A percentile compares a stretch with the other conserved stretches of the same genome.
phyloP scores from a whole-genome alignment of 2,888 invertebrate genomes.

The Crossocerus cetratus region DNA sequence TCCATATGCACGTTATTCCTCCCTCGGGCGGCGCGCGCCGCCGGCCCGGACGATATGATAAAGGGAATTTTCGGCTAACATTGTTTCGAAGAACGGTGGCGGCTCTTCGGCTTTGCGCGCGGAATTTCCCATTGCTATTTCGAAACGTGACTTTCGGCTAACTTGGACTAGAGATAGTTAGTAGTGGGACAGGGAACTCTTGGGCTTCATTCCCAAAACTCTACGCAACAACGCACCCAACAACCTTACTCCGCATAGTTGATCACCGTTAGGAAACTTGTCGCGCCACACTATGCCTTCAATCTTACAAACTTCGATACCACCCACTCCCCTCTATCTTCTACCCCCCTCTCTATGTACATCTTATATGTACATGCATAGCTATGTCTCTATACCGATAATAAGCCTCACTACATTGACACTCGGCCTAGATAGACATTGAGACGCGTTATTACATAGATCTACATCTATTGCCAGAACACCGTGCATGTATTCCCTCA shows the following conservation, averaged over 20 bases:
- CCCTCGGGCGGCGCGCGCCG: no score
- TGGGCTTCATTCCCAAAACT: conserved; percentile 34
- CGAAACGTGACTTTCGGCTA: conserved; percentile 36
- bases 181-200: conserved; percentile 49
- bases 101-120: no score
- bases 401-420: no score
- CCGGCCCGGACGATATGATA: no score
- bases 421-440: no score
- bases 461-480: no score
- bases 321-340: conserved; percentile 21
- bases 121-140: neutral
- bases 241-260: conserved; percentile 59
- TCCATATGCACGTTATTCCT: no score
- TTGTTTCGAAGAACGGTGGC: no score
- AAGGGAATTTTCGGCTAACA: no score
- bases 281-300: conserved; percentile 40
- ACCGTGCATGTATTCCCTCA: conserved; percentile 24
- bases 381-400: no score
- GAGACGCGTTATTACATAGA: no score
- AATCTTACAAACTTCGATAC: conserved; percentile 28
- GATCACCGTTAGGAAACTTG: conserved; percentile 58
- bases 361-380: no score
- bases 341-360: conserved; percentile 15
- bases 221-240: conserved; percentile 32
- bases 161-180: conserved; percentile 33